Base-by-base conservation (phyloP, 2,797 vertebrate species). In the Oreochromis grahami region DNA sequence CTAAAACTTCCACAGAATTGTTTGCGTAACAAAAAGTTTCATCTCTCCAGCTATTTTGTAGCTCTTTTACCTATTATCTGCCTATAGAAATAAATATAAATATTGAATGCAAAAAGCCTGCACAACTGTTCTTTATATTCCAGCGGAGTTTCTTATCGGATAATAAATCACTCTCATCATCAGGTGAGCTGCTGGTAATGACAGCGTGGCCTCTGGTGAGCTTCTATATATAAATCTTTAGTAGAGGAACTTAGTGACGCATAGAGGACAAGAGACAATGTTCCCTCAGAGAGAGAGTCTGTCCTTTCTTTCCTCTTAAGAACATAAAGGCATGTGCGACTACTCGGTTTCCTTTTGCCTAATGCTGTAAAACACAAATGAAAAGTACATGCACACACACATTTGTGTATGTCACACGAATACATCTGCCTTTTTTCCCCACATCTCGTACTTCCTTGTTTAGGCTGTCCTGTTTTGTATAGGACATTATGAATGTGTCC, bases 181-280 rank as follows among this genome's bases (percentile, higher is more conserved):
- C 72, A 88, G 91, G 86, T 87, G 92, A 84, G 80, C 52, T 53
- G 56, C 24, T 78, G 78, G 19, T 90, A 85, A 91, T 79, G 86
- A 51, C 79, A 82, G 76, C 6, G 5, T 13, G 48, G 83, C 87
- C 86, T 90, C 86, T 77, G 87, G 56, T 80, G 70, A 76, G 84
- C 29, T 17, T 79, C 89, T 93, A 92, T 90, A 92, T 89, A 86
- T 93, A 92, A 88, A 68, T 4, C 12, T 77, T 79, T 13, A 82
- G 87, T 77, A 79, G 90, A 91, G 89, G 87, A 82, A 89, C 90
- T 55, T 89, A 82, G 78, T 83, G 84, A 85, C 63, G 90, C 90
- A 26, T 63, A 50, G 84, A 91, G 92, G 91, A 53, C 86, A 36
- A 77, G 74, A 90, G 83, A 86, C 84, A 82, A 83, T 86, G 87